Percentiles rank a stretch among this genome's conserved stretches.
Evolutionary conservation across 2,888 invertebrate species (phyloP).

Genomic region (Idaea biselata): DNA sequence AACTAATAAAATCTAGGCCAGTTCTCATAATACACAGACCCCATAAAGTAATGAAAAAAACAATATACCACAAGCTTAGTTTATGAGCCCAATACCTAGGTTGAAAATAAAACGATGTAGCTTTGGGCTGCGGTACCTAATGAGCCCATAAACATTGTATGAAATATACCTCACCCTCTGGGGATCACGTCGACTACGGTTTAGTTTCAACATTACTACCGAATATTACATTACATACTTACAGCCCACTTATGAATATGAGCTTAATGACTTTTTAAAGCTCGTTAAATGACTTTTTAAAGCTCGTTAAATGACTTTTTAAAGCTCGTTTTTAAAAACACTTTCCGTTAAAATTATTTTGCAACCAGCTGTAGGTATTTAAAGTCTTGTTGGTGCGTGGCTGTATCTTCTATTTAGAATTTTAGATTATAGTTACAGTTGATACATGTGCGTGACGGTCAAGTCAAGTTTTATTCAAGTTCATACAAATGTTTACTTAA

Average conservation of each 20-base stretch:
- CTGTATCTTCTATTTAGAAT: no score
- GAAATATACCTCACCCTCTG: slow-evolving; percentile 19
- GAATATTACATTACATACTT: slow-evolving; percentile 6
- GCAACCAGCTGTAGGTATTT: not conserved
- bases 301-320: not conserved
- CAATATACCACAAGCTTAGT: not conserved
- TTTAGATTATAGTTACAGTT: no score
- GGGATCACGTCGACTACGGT: slow-evolving; percentile 1
- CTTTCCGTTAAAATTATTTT: not conserved
- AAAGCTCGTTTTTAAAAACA: not conserved
- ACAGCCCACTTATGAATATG: not conserved
- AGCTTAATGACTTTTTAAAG: not conserved
- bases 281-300: not conserved
- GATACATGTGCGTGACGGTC: no score
- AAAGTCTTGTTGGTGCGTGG: not conserved
- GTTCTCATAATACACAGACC: no score
- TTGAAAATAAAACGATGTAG: slow-evolving; percentile 13
- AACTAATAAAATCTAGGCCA: no score
- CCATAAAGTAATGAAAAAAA: not conserved
- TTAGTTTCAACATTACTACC: slow-evolving; percentile 3
- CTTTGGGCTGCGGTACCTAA: slow-evolving; percentile 12
- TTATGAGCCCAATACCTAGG: not conserved
- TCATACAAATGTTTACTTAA: no score
- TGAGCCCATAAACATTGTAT: slow-evolving; percentile 25
- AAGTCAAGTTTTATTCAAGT: no score